Evolutionary conservation across 2,113 vertebrate genomes (phyloP), one percentile per base, ranked within the genome.

Genomic region (Epinephelus lanceolatus): DNA sequence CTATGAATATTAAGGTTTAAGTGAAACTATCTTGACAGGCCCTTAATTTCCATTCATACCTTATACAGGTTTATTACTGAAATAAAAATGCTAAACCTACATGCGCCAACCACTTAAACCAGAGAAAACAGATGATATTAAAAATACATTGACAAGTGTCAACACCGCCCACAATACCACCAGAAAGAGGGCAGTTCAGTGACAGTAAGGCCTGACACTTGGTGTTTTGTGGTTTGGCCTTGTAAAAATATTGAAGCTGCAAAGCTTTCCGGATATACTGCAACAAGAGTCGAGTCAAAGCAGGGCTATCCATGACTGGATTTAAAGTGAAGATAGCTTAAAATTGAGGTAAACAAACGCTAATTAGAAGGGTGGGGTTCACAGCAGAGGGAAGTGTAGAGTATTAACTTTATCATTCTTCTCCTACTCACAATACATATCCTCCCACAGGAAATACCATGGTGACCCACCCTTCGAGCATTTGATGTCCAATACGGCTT

Each of bases 391-490:
- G 71, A 86, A 88, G 74, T 81, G 82, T 61, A 47, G 53, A 25
- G 67, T 78, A 88, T 76, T 65, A 84, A 83, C 80, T 61, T 88
- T 86, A 88, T 92, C 88, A 60, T 73, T 76, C 74, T 76, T 78
- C 61, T 86, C 7, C 49, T 60, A 78, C 76, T 68, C 77, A 80
- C 83, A 92, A 84, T 81, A 83, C 81, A 89, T 78, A 87, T 89
- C 90, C 87, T 91, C 80, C 74, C 75, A 89, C 92, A 94, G 91
- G 92, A 94, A 92, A 92, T 81, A 84, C 78, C 89, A 80, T 14
- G 18, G 40, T 19, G 81, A 74, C 78, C 85, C 86, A 75, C 88
- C 84, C 91, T 69, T 76, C 18, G 66, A 70, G 52, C 81, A 49
- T 80, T 85, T 63, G 56, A 86, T 71, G 76, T 76, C 68, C 62